Evolutionary conservation across 2,888 invertebrate genomes (phyloP).

Genomic region (Mamestra brassicae): DNA sequence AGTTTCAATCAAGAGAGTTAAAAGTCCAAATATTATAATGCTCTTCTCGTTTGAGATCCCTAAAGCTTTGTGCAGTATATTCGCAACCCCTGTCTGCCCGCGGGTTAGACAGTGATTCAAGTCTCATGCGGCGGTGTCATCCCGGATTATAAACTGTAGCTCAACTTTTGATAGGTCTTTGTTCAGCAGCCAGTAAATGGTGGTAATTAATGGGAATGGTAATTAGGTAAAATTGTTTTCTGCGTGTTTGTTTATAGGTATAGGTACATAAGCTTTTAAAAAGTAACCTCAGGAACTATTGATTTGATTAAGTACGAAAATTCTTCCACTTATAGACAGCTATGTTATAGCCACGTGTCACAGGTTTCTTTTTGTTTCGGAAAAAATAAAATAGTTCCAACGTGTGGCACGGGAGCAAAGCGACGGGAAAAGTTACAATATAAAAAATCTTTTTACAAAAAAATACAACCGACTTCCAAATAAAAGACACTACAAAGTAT

Average conservation of each 20-base stretch:
- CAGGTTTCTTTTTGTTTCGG: too few relatives aligned
- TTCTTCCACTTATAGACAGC: background rate
- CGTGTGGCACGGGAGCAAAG: too few relatives aligned
- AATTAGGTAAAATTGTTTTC: background rate
- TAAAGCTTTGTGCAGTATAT: background rate
- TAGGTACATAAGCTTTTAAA: too few relatives aligned
- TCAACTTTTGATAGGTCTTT: background rate
- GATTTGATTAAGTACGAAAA: too few relatives aligned
- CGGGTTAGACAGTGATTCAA: background rate
- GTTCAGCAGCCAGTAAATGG: background rate
- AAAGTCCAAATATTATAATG: background rate
- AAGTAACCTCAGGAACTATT: too few relatives aligned
- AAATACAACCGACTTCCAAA: too few relatives aligned
- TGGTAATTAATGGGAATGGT: too few relatives aligned
- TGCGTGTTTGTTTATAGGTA: conserved; percentile 2
- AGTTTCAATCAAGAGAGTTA: background rate
- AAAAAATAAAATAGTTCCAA: too few relatives aligned
- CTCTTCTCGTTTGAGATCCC: background rate
- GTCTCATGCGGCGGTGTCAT: background rate
- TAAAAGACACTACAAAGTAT: too few relatives aligned
- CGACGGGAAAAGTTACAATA: too few relatives aligned
- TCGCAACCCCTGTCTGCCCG: background rate
- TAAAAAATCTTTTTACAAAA: too few relatives aligned
- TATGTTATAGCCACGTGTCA: too few relatives aligned
- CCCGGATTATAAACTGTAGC: background rate